Evolutionary conservation across 2,797 vertebrate genomes (phyloP).

Genomic region (Pelobates cultripes): DNA sequence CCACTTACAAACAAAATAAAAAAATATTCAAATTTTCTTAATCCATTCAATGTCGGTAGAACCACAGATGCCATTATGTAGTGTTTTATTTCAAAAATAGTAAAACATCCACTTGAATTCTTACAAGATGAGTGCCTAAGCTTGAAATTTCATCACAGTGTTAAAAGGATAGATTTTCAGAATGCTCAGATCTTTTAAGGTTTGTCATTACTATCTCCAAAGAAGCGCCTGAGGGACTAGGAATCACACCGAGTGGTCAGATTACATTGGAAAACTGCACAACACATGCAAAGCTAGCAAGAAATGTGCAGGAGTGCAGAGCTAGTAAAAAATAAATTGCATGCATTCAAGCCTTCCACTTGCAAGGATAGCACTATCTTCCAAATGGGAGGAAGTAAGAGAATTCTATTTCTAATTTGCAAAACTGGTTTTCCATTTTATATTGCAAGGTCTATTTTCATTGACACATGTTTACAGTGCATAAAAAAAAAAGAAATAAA

Average conservation of each 20-base stretch:
- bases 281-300: constrained; percentile 37
- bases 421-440: not conserved
- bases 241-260: constrained; percentile 16
- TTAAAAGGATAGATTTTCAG: not conserved
- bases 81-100: no score
- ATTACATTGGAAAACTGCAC: constrained; percentile 28
- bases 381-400: constrained; percentile 3
- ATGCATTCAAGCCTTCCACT: constrained; percentile 18
- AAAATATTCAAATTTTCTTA: no score
- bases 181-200: not conserved
- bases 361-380: constrained; percentile 34
- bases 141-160: not conserved
- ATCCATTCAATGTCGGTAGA: no score
- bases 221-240: constrained; percentile 22
- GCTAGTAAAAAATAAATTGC: constrained; percentile 44
- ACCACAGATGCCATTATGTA: no score
- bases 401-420: constrained; percentile 15
- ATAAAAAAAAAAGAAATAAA: not conserved
- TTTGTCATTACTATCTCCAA: constrained; percentile 13
- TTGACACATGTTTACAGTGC: not conserved
- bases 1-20: no score
- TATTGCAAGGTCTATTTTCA: not conserved
- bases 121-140: not conserved
- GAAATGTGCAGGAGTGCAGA: constrained; percentile 39
- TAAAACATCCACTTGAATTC: no score